Percentiles rank a stretch among this genome's conserved stretches.
Conservation (phyloP, 2,797 vertebrate species). For the Pseudochirops cupreus region DNA sequence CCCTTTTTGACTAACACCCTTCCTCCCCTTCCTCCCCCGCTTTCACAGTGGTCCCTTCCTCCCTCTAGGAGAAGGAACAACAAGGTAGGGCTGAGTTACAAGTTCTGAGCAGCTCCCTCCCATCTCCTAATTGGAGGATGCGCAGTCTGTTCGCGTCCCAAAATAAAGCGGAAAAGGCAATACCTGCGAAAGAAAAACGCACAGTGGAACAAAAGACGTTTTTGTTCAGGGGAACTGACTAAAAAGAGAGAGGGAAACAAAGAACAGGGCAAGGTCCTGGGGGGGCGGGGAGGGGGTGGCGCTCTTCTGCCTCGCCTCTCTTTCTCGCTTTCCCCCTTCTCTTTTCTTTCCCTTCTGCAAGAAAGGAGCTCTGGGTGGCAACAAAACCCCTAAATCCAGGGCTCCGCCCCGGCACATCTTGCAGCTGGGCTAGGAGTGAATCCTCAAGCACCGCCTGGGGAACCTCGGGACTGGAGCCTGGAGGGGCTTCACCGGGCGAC, state of each 20-base stretch:
- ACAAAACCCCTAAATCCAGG: background rate
- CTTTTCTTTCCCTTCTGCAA: background rate
- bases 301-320: background rate
- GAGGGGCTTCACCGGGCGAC: background rate
- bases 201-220: background rate
- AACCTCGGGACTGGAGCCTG: background rate
- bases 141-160: background rate
- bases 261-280: background rate
- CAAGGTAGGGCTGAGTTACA: background rate
- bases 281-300: background rate
- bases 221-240: background rate
- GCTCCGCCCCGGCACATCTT: background rate
- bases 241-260: background rate
- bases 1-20: background rate
- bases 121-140: background rate
- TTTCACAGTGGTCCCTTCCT: background rate
- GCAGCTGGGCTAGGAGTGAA: slow-evolving; percentile 38
- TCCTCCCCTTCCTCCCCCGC: background rate
- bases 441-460: too few species aligned
- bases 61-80: background rate
- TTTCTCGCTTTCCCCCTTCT: too few species aligned
- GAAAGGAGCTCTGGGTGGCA: background rate
- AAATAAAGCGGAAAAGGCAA: background rate
- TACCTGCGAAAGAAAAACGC: background rate
- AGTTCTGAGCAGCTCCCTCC: background rate